These are phyloP conservation scores for Trachymyrmex cornetzi DNA, from an alignment of 1,140 invertebrate species.

Conservation along the genomic window DNA sequence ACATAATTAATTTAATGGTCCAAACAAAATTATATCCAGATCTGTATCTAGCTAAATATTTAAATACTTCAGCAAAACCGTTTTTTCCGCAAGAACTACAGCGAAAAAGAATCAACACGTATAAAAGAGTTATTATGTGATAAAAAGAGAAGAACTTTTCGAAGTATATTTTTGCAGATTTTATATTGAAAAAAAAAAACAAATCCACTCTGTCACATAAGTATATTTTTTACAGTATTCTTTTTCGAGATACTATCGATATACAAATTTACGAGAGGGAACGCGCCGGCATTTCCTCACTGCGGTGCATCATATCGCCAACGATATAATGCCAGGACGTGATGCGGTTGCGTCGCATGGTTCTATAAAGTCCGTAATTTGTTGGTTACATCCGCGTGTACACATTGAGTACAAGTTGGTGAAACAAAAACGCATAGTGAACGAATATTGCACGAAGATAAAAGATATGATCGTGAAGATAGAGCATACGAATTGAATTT, in stretches of 20 bases:
- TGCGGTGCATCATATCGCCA: constrained; percentile 13
- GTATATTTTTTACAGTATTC: constrained; percentile 21
- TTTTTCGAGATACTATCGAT: constrained; percentile 31
- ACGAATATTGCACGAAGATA: constrained; percentile 8
- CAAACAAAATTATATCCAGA: too few species aligned
- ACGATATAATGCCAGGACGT: constrained; percentile 52
- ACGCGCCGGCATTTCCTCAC: background rate
- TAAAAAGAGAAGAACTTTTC: background rate
- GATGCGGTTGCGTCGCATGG: constrained; percentile 13
- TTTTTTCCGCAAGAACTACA: background rate
- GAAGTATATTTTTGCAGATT: background rate
- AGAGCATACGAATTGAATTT: background rate
- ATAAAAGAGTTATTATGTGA: background rate
- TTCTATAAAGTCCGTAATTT: constrained; percentile 59
- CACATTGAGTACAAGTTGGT: background rate
- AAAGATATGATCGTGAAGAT: background rate
- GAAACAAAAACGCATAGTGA: constrained; percentile 25
- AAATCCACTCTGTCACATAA: background rate
- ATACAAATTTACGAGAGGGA: constrained; percentile 69
- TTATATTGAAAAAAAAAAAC: constrained; percentile 10
- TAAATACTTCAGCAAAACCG: too few species aligned
- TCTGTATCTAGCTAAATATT: too few species aligned
- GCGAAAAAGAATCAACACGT: background rate
- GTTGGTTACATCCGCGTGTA: constrained; percentile 27
- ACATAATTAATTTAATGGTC: too few species aligned